These are phyloP conservation scores for Poeciliopsis presidionis DNA, from an alignment of 2,797 vertebrate species.

Conservation along the genomic window DNA sequence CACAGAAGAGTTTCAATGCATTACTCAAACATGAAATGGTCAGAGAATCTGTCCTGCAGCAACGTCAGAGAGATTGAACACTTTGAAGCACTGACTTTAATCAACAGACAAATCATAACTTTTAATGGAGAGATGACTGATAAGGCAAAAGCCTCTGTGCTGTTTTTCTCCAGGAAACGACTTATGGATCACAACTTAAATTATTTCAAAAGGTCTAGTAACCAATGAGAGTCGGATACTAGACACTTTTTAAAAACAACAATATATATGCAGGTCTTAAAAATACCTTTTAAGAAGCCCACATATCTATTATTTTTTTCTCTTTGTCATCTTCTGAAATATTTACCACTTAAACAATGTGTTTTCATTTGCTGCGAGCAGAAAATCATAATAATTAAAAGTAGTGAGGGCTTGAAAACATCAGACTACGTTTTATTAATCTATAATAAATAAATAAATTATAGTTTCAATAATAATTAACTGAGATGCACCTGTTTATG, in stretches of 20 bases:
- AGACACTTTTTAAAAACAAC: too few relatives aligned
- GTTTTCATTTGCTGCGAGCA: background rate
- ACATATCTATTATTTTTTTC: background rate
- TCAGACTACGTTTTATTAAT: background rate
- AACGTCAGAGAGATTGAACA: background rate
- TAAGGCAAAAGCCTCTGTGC: background rate
- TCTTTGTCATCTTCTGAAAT: background rate
- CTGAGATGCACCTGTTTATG: background rate
- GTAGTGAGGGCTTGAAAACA: background rate
- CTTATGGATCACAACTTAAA: background rate
- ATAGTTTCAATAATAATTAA: too few relatives aligned
- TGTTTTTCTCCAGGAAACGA: background rate
- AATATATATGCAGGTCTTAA: background rate
- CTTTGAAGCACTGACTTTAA: conserved; percentile 6
- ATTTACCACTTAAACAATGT: background rate
- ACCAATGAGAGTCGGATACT: background rate
- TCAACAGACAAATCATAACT: background rate
- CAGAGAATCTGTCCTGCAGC: conserved; percentile 22
- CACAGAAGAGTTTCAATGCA: conserved; percentile 32
- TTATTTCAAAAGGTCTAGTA: background rate
- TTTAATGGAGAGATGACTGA: background rate
- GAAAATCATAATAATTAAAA: background rate
- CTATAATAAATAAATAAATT: background rate
- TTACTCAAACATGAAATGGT: conserved; percentile 18
- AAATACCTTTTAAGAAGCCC: background rate